Evolutionary conservation across 2,888 invertebrate genomes (phyloP).

Genomic region (Exocentrus adspersus): DNA sequence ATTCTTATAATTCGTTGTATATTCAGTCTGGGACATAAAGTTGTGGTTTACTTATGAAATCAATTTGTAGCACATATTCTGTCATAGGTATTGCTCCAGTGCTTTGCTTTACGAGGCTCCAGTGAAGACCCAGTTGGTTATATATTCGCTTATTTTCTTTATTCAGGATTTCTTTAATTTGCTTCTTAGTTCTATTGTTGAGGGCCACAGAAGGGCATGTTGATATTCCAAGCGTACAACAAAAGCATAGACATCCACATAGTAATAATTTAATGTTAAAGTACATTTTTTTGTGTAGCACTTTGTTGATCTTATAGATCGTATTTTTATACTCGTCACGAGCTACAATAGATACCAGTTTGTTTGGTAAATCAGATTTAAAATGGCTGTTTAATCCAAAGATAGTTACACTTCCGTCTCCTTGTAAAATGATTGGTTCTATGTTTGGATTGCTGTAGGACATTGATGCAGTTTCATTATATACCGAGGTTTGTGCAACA

Average conservation of each 20-base stretch:
- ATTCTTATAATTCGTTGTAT: not conserved
- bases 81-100: slow-evolving; percentile 42
- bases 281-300: slow-evolving; percentile 40
- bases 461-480: not conserved
- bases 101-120: slow-evolving; percentile 47
- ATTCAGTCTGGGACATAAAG: slow-evolving; percentile 35
- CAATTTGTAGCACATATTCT: slow-evolving; percentile 52
- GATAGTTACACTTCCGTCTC: slow-evolving; percentile 50
- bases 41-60: slow-evolving; percentile 44
- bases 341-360: slow-evolving; percentile 46
- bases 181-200: slow-evolving; percentile 44
- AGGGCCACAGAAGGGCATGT: slow-evolving; percentile 47
- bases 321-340: slow-evolving; percentile 54
- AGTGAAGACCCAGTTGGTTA: slow-evolving; percentile 49
- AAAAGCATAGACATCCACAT: slow-evolving; percentile 48
- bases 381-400: slow-evolving; percentile 52
- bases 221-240: slow-evolving; percentile 51
- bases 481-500: not conserved
- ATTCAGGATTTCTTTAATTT: slow-evolving; percentile 42
- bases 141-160: slow-evolving; percentile 52
- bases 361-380: slow-evolving; percentile 45
- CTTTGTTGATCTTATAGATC: slow-evolving; percentile 46
- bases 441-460: slow-evolving; percentile 9
- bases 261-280: slow-evolving; percentile 47
- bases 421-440: slow-evolving; percentile 47